Evolutionary conservation across 2,797 vertebrate species (phyloP).

Genomic region (Mus spretus): DNA sequence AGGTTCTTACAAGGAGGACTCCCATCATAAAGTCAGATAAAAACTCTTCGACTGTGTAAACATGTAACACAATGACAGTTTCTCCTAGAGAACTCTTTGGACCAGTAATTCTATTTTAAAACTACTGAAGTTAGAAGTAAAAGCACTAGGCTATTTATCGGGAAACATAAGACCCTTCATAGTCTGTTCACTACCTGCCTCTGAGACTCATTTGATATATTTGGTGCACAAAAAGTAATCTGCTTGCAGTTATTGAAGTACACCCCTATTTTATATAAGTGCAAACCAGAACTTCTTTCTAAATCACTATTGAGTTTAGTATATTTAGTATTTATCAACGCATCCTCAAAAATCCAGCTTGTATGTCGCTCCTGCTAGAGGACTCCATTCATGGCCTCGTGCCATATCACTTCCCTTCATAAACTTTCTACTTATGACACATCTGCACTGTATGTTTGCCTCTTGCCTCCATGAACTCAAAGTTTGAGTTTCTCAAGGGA

Average conservation of each 20-base stretch:
- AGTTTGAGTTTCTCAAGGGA: not conserved
- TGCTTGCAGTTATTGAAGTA: not conserved
- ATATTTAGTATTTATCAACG: not conserved
- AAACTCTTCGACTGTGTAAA: not conserved
- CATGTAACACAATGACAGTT: not conserved
- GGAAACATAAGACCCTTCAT: not conserved
- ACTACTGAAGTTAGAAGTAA: not conserved
- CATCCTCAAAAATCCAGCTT: not conserved
- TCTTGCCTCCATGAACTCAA: not conserved
- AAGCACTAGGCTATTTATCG: conserved; percentile 1
- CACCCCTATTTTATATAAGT: not conserved
- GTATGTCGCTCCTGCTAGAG: not conserved
- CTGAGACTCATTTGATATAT: not conserved
- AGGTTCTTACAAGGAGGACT: not conserved
- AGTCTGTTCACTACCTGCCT: not conserved
- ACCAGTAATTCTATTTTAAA: conserved; percentile 35
- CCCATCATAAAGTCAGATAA: not conserved
- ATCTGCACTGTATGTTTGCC: not conserved
- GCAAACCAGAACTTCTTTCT: not conserved
- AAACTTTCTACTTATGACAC: not conserved
- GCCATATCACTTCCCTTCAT: not conserved
- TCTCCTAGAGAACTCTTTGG: not conserved
- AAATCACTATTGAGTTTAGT: not conserved
- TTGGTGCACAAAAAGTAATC: conserved; percentile 25
- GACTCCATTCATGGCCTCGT: not conserved